A percentile compares a stretch with the other conserved stretches of the same genome.
phyloP scores from a whole-genome alignment of 2,888 invertebrate species.

The Parnassius orleans region DNA sequence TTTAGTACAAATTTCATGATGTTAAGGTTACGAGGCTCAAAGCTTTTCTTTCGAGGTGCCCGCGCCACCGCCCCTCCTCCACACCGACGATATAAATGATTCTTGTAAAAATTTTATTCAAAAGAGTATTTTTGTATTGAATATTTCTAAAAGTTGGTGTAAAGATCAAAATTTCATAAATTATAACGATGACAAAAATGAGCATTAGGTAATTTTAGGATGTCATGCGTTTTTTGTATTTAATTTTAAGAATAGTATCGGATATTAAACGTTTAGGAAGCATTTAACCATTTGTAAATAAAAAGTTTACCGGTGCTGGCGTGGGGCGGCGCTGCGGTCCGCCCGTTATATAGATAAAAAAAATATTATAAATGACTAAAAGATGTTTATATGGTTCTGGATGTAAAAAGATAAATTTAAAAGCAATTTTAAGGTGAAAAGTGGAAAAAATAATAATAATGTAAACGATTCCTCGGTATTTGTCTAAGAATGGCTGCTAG shows the following conservation, averaged over 20 bases:
- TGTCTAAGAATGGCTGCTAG: constrained; percentile 74
- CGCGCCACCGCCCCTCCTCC: constrained; percentile 55
- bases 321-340: constrained; percentile 56
- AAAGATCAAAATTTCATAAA: constrained; percentile 82
- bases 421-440: constrained; percentile 70
- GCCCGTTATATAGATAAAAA: constrained; percentile 77
- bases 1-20: constrained; percentile 81
- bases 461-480: constrained; percentile 75
- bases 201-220: constrained; percentile 78
- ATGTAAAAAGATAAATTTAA: constrained; percentile 79
- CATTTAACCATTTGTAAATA: constrained; percentile 86
- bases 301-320: constrained; percentile 61
- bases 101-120: constrained; percentile 81
- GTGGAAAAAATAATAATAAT: constrained; percentile 47
- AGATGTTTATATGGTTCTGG: constrained; percentile 82
- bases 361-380: constrained; percentile 79
- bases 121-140: constrained; percentile 83
- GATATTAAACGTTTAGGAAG: constrained; percentile 84
- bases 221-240: constrained; percentile 81
- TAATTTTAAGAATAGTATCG: constrained; percentile 83
- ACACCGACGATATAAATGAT: constrained; percentile 65
- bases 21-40: constrained; percentile 81
- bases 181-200: constrained; percentile 76
- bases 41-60: constrained; percentile 76
- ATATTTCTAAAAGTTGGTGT: constrained; percentile 83